Evolutionary conservation across 2,888 invertebrate genomes (phyloP).

Genomic region (Tillus elongatus): DNA sequence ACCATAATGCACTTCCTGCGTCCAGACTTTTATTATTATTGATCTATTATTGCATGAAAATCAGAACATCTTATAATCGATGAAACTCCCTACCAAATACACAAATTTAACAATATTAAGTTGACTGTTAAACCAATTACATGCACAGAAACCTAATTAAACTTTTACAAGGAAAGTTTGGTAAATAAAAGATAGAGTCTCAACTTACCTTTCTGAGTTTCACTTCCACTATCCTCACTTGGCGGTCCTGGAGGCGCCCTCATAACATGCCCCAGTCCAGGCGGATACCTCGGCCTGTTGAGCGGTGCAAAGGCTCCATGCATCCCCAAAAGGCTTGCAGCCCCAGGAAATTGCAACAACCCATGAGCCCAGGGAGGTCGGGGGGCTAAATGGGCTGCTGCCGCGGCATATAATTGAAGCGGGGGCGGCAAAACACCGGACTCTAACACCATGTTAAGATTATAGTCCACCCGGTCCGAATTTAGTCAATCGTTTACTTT

Average conservation of each 20-base stretch:
- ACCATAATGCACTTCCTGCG: too few relatives aligned
- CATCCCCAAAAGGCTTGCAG: conserved; percentile 41
- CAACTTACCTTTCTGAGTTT: conserved; percentile 41
- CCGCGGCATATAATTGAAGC: conserved; percentile 61
- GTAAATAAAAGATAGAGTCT: too few relatives aligned
- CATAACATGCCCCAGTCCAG: conserved; percentile 33
- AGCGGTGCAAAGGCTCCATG: conserved; percentile 41
- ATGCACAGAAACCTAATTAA: too few relatives aligned
- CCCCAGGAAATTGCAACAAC: conserved; percentile 42
- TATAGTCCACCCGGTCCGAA: conserved; percentile 24
- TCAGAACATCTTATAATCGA: too few relatives aligned
- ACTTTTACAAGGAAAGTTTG: too few relatives aligned
- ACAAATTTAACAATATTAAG: too few relatives aligned
- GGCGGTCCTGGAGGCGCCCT: conserved; percentile 40
- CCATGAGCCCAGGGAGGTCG: conserved; percentile 46
- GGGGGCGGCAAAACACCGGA: conserved; percentile 57
- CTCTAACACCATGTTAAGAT: conserved; percentile 54
- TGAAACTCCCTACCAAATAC: too few relatives aligned
- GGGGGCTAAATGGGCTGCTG: conserved; percentile 56
- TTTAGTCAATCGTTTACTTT: too few relatives aligned
- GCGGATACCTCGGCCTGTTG: conserved; percentile 38
- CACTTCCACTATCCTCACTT: conserved; percentile 42
- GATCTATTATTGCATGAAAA: too few relatives aligned
- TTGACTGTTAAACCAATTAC: too few relatives aligned
- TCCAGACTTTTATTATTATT: too few relatives aligned